Conservation (phyloP, 2,797 vertebrate genomes). For the Xenopus petersii region DNA sequence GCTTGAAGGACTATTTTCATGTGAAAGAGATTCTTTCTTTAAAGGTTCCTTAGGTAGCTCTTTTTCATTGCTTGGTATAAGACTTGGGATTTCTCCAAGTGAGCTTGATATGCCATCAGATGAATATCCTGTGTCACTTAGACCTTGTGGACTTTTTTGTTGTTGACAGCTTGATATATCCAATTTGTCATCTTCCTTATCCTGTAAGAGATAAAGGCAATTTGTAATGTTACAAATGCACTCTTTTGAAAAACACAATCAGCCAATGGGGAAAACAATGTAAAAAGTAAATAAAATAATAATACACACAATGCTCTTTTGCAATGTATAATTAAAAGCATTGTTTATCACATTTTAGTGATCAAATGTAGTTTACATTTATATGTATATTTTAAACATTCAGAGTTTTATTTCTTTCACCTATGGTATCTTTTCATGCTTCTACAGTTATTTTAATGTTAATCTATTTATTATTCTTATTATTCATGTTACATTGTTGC, state of each 20-base stretch:
- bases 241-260: background rate
- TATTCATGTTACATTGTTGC: too few relatives aligned
- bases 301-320: too few relatives aligned
- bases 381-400: too few relatives aligned
- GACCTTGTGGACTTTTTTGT: conserved; percentile 76
- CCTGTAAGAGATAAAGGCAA: conserved; percentile 68
- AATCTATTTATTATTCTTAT: too few relatives aligned
- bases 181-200: conserved; percentile 76
- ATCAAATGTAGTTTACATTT: too few relatives aligned
- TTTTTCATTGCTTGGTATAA: conserved; percentile 72
- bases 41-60: conserved; percentile 69
- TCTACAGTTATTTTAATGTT: too few relatives aligned
- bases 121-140: conserved; percentile 79
- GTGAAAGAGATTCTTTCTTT: conserved; percentile 68
- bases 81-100: conserved; percentile 76
- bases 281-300: too few relatives aligned
- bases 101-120: conserved; percentile 79
- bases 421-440: too few relatives aligned
- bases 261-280: too few relatives aligned
- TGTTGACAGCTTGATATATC: conserved; percentile 73
- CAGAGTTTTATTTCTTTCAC: too few relatives aligned
- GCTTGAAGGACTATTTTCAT: conserved; percentile 79
- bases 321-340: too few relatives aligned
- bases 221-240: background rate
- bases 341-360: too few relatives aligned